phyloP scores from a whole-genome alignment of 2,888 invertebrate genomes.

The Belgica antarctica region DNA sequence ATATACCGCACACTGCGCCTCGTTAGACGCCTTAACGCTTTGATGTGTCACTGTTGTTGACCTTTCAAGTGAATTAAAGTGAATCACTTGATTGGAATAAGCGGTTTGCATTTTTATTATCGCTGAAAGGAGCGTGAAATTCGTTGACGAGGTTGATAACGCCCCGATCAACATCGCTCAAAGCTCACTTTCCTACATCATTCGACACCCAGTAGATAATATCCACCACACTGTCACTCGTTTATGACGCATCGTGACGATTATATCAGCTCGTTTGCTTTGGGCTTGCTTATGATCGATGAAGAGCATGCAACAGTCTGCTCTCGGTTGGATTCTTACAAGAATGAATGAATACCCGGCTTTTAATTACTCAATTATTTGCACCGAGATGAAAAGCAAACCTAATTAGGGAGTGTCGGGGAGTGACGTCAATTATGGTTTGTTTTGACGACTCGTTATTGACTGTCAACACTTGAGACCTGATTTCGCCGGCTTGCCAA shows the following conservation, averaged over 20 bases:
- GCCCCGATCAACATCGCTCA: background rate
- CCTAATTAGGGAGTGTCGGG: too few relatives aligned
- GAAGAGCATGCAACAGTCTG: too few relatives aligned
- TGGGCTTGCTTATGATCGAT: slow-evolving; percentile 17
- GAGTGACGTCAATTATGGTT: too few relatives aligned
- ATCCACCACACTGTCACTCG: background rate
- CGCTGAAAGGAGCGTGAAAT: background rate
- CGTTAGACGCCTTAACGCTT: too few relatives aligned
- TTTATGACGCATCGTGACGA: background rate
- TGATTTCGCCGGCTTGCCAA: too few relatives aligned
- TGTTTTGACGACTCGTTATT: too few relatives aligned
- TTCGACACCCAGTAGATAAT: background rate
- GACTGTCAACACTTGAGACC: too few relatives aligned
- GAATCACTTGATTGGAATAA: slow-evolving; percentile 16
- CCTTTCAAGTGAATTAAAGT: background rate
- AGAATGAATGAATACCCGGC: too few relatives aligned
- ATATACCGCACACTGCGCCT: background rate
- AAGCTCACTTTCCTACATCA: background rate
- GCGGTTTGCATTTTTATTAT: slow-evolving; percentile 7
- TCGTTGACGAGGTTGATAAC: slow-evolving; percentile 9
- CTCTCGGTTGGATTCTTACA: too few relatives aligned
- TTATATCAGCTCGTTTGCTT: too few relatives aligned
- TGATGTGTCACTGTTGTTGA: slow-evolving; percentile 10
- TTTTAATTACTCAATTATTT: too few relatives aligned
- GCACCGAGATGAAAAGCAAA: too few relatives aligned